Percentiles rank a stretch among this genome's conserved stretches.
These are phyloP conservation scores for Agrochola circellaris DNA, from an alignment of 2,888 invertebrate species.

Conservation along the genomic window DNA sequence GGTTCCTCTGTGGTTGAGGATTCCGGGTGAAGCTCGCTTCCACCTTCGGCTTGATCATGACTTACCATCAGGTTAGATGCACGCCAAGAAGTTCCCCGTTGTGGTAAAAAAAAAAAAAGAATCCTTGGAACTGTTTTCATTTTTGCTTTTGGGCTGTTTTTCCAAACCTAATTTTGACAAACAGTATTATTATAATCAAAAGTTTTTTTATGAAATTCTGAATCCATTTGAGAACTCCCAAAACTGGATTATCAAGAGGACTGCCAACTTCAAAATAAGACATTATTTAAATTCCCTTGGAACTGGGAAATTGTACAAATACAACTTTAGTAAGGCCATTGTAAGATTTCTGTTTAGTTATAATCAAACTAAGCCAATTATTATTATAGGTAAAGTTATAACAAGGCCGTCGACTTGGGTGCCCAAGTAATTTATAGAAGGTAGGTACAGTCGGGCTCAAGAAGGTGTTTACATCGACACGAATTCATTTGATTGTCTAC, in stretches of 20 bases:
- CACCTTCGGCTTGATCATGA: too few species aligned
- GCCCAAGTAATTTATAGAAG: constrained; percentile 27
- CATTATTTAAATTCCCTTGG: constrained; percentile 28
- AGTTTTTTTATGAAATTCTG: neutral
- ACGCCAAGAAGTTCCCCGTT: too few species aligned
- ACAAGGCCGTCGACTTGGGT: constrained; percentile 34
- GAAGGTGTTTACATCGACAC: too few species aligned
- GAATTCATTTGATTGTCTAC: too few species aligned
- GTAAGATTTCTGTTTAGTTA: constrained; percentile 53
- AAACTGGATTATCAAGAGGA: constrained; percentile 10
- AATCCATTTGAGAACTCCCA: constrained; percentile 1
- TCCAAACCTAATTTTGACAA: neutral
- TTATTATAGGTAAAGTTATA: constrained; percentile 57
- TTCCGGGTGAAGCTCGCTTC: too few species aligned
- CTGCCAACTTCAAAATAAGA: constrained; percentile 13
- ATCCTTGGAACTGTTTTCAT: neutral
- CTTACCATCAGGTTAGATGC: too few species aligned
- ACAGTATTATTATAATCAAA: neutral
- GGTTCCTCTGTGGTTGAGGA: too few species aligned
- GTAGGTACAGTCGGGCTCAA: too few species aligned
- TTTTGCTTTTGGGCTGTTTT: neutral
- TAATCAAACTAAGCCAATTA: constrained; percentile 64
- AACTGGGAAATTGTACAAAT: constrained; percentile 23
- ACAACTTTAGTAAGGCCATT: constrained; percentile 38
- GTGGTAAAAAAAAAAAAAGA: neutral